phyloP scores from a whole-genome alignment of 1,140 invertebrate genomes.

The Orussus abietinus region DNA sequence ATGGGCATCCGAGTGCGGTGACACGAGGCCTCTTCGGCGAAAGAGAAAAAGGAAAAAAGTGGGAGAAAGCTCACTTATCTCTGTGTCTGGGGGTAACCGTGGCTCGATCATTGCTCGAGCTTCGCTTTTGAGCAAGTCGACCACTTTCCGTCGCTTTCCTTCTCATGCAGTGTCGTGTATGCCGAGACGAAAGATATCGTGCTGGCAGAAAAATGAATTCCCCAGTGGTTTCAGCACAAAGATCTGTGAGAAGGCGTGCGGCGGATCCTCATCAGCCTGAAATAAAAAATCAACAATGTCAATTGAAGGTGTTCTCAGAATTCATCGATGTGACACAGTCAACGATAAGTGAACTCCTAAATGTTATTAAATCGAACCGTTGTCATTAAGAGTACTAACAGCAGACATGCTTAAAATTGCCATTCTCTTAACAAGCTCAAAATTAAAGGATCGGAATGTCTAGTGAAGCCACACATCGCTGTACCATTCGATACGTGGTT shows the following conservation, averaged over 20 bases:
- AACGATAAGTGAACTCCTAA: no score
- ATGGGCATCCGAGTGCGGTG: constrained; percentile 13
- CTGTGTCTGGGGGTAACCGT: constrained; percentile 18
- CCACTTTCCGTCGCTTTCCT: constrained; percentile 6
- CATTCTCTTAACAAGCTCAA: no score
- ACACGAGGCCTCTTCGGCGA: not conserved
- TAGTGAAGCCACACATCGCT: no score
- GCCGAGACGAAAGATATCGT: constrained; percentile 88
- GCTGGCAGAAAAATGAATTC: constrained; percentile 83
- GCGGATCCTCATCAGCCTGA: constrained; percentile 89
- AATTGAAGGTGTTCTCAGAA: no score
- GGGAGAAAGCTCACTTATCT: constrained; percentile 37
- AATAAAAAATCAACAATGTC: constrained; percentile 41
- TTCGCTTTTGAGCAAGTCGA: constrained; percentile 17
- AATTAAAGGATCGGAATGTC: no score
- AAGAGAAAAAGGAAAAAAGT: constrained; percentile 28
- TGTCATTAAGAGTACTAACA: no score
- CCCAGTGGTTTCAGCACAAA: constrained; percentile 85
- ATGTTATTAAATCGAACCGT: no score
- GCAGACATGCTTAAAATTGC: no score
- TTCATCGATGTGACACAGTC: no score
- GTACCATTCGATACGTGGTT: no score
- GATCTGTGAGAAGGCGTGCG: constrained; percentile 84
- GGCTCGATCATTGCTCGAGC: constrained; percentile 18
- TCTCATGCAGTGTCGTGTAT: constrained; percentile 77